These are phyloP conservation scores for Drosophila cracens DNA, from an alignment of 2,888 invertebrate genomes.

Conservation along the genomic window DNA sequence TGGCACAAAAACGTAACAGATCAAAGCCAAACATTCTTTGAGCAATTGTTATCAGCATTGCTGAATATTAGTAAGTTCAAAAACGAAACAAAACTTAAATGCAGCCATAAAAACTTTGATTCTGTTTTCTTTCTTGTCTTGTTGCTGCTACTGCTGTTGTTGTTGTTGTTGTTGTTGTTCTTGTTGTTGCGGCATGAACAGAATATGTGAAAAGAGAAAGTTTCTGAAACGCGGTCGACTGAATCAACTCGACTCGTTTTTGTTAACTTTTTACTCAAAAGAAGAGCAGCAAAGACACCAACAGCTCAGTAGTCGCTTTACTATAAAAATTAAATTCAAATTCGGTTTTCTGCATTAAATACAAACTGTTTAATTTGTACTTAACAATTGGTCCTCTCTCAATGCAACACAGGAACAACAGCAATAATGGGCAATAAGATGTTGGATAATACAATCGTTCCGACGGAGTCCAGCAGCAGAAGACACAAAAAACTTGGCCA, in stretches of 20 bases:
- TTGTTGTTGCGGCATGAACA: conserved; percentile 57
- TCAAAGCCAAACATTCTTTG: not conserved
- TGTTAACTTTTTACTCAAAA: not conserved
- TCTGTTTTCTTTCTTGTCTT: not conserved
- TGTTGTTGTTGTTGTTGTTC: conserved; percentile 19
- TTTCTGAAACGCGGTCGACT: conserved; percentile 35
- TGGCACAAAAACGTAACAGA: conserved; percentile 18
- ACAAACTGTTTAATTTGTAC: not conserved
- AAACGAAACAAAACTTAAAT: not conserved
- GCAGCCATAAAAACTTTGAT: not conserved
- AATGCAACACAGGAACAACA: not conserved
- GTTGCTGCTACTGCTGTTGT: conserved; percentile 1
- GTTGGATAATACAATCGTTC: not conserved
- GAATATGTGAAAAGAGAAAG: conserved; percentile 82
- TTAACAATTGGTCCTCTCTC: not conserved
- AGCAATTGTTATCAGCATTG: not conserved
- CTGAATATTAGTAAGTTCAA: not conserved
- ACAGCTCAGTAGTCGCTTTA: not conserved
- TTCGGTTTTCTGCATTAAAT: not conserved
- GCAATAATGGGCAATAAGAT: conserved; percentile 3
- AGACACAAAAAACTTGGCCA: conserved; percentile 22
- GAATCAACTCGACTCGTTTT: conserved; percentile 1
- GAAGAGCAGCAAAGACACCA: not conserved
- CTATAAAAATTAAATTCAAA: not conserved
- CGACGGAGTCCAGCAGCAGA: not conserved